Base-by-base conservation (phyloP, 2,113 vertebrate species). In the Xenus cinereus region DNA sequence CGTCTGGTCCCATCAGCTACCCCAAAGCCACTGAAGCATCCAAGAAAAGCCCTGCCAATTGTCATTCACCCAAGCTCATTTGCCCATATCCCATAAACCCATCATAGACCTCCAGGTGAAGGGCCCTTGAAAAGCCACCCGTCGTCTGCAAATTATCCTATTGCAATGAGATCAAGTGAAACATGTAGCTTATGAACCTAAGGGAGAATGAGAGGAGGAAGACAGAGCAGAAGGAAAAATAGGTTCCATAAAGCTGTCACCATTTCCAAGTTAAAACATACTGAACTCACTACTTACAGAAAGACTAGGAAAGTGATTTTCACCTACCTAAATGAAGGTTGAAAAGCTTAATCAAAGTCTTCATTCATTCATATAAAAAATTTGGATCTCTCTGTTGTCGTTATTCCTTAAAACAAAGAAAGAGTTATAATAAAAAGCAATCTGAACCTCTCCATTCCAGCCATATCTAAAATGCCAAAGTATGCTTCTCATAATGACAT, bases 41-140 rank as follows among this genome's bases (percentile, higher is more conserved):
- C 26, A 33, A 45, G n/a, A n/a, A 67, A 84, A 69, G 14, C 12
- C 19, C 14, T 50, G 30, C 10, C 7, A 48, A 22, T 26, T 8
- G 22, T 51, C 26, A 37, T 46, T 79, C 26, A 54, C 23, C 54
- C 17, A 5, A 53, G 23, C 2, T 66, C 3, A 54, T 84, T 71
- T 87, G 14, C 12, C 9, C 5, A 10, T 30, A 46, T 54, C 7
- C 30, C 22, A 17, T 14, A 67, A 87, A 74, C 45, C 14, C 2
- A n/a, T 27, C 14, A 48, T 1, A 27, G 28, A 78, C 0, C 16
- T 81, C 14, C 11, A 3, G 11, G 19, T 24, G 14, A 77, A 53
- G 7, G 6, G 69, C 9, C 17, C 45, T 77, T 64, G 22, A 63
- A 51, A 0, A 0, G 18, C 27, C 21, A 46, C 7, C 6, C 0